A percentile compares a stretch with the other conserved stretches of the same genome.
These are phyloP conservation scores for Seladonia tumulorum DNA, from an alignment of 2,888 invertebrate species.

Conservation along the genomic window DNA sequence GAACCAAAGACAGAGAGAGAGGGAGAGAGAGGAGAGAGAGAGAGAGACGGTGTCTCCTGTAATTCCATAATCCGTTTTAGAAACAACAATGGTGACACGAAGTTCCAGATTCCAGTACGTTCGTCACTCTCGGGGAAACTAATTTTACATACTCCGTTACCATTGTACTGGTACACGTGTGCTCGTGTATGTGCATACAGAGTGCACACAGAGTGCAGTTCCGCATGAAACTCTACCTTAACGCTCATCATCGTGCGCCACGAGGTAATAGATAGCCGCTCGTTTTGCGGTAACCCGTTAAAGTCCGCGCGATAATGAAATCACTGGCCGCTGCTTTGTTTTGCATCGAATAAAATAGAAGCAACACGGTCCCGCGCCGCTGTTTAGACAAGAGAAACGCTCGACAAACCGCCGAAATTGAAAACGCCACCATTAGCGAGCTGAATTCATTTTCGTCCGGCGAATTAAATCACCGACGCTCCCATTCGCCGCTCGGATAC, in stretches of 20 bases:
- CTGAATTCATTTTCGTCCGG: background rate
- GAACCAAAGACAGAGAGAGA: too few species aligned
- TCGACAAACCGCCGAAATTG: background rate
- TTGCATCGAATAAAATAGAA: conserved; percentile 16
- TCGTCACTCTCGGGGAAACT: conserved; percentile 4
- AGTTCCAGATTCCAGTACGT: background rate
- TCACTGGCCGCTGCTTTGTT: conserved; percentile 31
- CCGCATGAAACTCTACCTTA: conserved; percentile 28
- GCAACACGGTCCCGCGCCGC: conserved; percentile 5
- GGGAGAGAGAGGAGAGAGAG: background rate
- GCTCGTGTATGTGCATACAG: background rate
- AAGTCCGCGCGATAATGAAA: conserved; percentile 51
- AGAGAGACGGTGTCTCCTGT: background rate
- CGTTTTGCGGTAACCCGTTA: conserved; percentile 50
- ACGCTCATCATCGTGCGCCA: conserved; percentile 32
- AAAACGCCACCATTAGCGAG: background rate
- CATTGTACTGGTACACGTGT: background rate
- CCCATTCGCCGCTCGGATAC: background rate
- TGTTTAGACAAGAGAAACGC: background rate
- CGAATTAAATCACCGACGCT: background rate
- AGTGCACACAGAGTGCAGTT: background rate
- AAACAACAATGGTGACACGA: background rate
- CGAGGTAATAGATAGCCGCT: conserved; percentile 39
- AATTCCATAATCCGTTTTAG: background rate
- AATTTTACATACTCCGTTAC: conserved; percentile 22